Percentiles rank a stretch among this genome's conserved stretches.
These are phyloP conservation scores for Sebastes diploproa DNA, from an alignment of 2,797 vertebrate species.

Conservation along the genomic window DNA sequence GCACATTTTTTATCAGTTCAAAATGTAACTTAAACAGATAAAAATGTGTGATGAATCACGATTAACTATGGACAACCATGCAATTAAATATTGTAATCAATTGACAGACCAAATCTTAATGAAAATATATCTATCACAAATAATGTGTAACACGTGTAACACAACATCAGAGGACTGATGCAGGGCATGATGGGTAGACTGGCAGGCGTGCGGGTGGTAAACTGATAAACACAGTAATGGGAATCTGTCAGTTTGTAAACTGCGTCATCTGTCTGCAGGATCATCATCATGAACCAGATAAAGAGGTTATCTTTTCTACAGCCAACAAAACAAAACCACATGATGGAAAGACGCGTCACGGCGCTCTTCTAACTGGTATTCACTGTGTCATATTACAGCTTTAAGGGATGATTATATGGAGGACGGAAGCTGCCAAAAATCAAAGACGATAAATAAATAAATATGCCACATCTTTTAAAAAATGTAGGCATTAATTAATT, in stretches of 20 bases:
- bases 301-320: background rate
- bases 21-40: no score
- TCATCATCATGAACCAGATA: background rate
- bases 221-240: conserved; percentile 13
- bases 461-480: no score
- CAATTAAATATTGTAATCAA: no score
- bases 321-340: background rate
- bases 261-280: background rate
- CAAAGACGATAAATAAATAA: no score
- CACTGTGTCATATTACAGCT: background rate
- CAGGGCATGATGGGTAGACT: conserved; percentile 4
- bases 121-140: background rate
- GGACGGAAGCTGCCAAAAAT: no score
- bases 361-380: background rate
- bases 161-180: background rate
- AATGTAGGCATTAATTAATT: no score
- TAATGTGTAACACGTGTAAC: background rate
- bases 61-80: no score
- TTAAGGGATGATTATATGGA: background rate
- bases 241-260: background rate
- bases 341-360: background rate
- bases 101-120: no score
- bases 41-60: no score
- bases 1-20: no score
- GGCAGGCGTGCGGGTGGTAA: background rate